Evolutionary conservation across 92 coral and sea anemone species (phyloP), one percentile per base, ranked within the genome.

Genomic region (Metridium senile): DNA sequence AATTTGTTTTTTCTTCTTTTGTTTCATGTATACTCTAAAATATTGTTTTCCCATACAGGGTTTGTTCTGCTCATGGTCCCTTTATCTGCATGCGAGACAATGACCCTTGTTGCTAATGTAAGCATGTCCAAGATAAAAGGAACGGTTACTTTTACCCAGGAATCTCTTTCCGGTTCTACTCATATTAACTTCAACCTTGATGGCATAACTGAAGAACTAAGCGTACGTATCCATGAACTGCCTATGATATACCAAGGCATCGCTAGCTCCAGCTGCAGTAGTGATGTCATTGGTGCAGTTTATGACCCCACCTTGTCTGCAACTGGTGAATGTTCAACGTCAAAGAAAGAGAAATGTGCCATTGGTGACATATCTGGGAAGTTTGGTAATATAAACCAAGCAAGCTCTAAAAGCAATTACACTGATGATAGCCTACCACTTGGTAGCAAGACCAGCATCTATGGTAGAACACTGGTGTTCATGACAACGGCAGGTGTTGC

Each of bases 241-340:
- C 99, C 99, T 2, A 85, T 95, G 82, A 82, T 92, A 30, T 95
- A 95, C 85, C 52, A 87, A 33, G 99, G 99, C 19, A 89, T 88
- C 58, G 88, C 90, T 31, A 77, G 63, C 23, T 63, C 75, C 45
- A 92, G 90, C 66, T 94, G 98, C 72, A 74, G 71, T 46, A 69
- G 62, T 56, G n/a, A 20, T 54, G 87, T 85, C 29, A 79, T 85
- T 52, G 97, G 97, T 62, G 68, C 43, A 16, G 46, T 93, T 9
- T 93, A 66, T 66, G 90, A 95, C 68, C 99, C 99, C 0, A 79
- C 74, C 11, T 75, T 43, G 11, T 81, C 83, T 76, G 82, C 79
- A 30, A 52, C 66, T 29, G 70, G 63, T 16, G 52, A 79, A 1
- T 92, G 97, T 70, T 75, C 58, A 30, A 45, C 67, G 7, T 23